phyloP scores from a whole-genome alignment of 2,888 invertebrate species.

The Himalopsyche tibetana region DNA sequence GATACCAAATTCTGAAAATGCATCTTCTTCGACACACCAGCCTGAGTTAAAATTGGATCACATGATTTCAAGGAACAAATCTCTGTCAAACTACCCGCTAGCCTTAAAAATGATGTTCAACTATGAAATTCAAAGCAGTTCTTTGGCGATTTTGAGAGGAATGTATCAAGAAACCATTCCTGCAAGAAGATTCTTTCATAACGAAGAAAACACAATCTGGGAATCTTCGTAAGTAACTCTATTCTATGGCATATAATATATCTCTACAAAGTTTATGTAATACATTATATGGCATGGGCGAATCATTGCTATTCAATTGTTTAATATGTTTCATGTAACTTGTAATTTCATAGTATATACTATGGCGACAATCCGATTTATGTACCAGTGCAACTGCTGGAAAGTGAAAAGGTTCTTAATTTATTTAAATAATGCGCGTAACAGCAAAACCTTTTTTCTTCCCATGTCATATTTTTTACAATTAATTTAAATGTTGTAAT shows the following conservation, averaged over 20 bases:
- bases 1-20: conserved; percentile 50
- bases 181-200: conserved; percentile 76
- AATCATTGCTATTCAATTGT: too few relatives aligned
- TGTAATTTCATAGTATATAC: too few relatives aligned
- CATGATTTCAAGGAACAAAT: conserved; percentile 54
- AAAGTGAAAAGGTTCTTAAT: too few relatives aligned
- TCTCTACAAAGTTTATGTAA: conserved; percentile 35
- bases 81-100: conserved; percentile 76
- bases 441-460: too few relatives aligned
- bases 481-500: too few relatives aligned
- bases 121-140: conserved; percentile 90
- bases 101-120: conserved; percentile 96
- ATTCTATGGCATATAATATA: too few relatives aligned
- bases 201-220: conserved; percentile 76
- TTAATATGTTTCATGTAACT: too few relatives aligned
- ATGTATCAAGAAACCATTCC: conserved; percentile 92
- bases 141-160: conserved; percentile 83
- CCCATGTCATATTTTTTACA: too few relatives aligned
- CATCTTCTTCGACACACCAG: conserved; percentile 4
- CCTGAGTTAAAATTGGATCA: conserved; percentile 51
- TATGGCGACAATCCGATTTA: too few relatives aligned
- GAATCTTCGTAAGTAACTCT: conserved; percentile 73
- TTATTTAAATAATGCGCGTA: too few relatives aligned
- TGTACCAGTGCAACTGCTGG: too few relatives aligned
- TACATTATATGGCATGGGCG: background rate